Conservation (phyloP, 2,113 vertebrate species). For the Perca flavescens region DNA sequence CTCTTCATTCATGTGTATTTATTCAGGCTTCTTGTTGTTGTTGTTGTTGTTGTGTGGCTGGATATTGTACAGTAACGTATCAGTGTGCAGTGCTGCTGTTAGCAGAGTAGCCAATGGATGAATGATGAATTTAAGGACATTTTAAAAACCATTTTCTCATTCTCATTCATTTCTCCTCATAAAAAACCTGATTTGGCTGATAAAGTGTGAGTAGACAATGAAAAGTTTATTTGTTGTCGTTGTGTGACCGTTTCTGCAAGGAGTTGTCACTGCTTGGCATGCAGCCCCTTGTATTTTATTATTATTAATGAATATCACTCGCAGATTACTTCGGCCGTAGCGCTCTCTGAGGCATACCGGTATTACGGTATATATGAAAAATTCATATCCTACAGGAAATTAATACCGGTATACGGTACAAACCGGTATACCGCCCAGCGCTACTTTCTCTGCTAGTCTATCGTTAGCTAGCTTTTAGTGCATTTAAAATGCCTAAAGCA, state of each 20-base stretch:
- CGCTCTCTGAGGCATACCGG: too few species aligned
- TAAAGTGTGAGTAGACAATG: background rate
- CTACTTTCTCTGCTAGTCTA: too few species aligned
- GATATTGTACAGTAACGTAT: slow-evolving; percentile 2
- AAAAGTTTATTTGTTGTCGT: background rate
- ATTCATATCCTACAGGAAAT: too few species aligned
- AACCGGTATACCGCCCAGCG: too few species aligned
- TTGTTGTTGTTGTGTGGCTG: slow-evolving; percentile 31
- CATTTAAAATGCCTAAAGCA: too few species aligned
- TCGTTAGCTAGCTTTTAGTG: too few species aligned
- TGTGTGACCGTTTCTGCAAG: background rate
- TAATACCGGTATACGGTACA: too few species aligned
- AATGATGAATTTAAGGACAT: background rate
- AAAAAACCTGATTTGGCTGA: too few species aligned
- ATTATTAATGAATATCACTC: too few species aligned
- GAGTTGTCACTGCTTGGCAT: background rate
- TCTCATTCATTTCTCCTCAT: background rate
- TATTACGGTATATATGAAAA: too few species aligned
- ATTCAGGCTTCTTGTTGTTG: background rate
- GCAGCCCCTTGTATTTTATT: too few species aligned
- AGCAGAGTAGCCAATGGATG: background rate
- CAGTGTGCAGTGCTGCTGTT: background rate
- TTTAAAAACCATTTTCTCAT: background rate
- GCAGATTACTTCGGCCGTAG: too few species aligned
- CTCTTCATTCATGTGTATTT: slow-evolving; percentile 15